phyloP scores from a whole-genome alignment of 2,888 invertebrate species.

The Tetheella fluctuosa region DNA sequence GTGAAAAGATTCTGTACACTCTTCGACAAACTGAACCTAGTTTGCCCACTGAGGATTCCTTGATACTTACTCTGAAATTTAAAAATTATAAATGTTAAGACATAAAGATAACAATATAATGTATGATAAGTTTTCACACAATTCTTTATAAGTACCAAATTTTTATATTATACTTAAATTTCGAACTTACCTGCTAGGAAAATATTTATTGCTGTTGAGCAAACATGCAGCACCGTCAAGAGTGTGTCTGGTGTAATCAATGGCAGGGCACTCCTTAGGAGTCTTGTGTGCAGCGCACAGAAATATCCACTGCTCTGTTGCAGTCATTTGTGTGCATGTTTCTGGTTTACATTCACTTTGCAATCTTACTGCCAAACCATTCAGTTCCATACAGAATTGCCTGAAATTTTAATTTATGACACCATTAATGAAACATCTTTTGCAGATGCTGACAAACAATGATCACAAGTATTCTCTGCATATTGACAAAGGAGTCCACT shows the following conservation, averaged over 20 bases:
- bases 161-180: background rate
- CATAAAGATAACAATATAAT: no score
- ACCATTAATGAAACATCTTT: no score
- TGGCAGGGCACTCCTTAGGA: constrained; percentile 99
- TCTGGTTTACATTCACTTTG: constrained; percentile 98
- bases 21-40: constrained; percentile 99
- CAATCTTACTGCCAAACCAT: constrained; percentile 98
- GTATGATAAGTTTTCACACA: constrained; percentile 1
- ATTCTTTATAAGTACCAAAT: no score
- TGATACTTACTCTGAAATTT: constrained; percentile 95
- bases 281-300: constrained; percentile 99
- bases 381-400: constrained; percentile 99
- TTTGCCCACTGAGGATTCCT: constrained; percentile 99
- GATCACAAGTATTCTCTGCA: no score
- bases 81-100: no score
- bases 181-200: constrained; percentile 94
- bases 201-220: constrained; percentile 99
- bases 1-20: constrained; percentile 99
- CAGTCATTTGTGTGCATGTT: constrained; percentile 99
- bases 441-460: no score
- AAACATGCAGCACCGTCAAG: constrained; percentile 99
- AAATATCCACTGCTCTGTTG: constrained; percentile 99
- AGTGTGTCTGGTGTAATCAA: constrained; percentile 99
- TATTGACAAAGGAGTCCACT: no score
- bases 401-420: constrained; percentile 80